Percentiles rank a stretch among this genome's conserved stretches.
Conservation (phyloP, 2,113 vertebrate species). For the Cathartes aura region DNA sequence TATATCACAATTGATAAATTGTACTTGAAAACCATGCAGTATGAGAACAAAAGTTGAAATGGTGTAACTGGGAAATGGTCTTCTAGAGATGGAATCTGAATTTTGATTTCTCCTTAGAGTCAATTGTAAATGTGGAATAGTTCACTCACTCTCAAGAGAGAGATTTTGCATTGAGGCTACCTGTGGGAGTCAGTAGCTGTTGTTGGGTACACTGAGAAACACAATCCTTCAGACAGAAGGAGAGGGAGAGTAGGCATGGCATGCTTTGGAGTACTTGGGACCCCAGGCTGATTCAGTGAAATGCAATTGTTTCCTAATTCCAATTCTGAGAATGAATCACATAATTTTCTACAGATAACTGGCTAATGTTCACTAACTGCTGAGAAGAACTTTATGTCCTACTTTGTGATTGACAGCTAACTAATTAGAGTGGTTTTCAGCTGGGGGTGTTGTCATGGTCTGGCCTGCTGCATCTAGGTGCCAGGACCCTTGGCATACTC, state of each 20-base stretch:
- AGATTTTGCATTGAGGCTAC: neutral
- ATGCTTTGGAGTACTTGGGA: neutral
- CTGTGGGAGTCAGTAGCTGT: neutral
- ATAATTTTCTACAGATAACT: neutral
- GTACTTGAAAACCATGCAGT: neutral
- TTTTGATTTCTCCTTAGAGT: neutral
- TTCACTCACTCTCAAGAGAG: neutral
- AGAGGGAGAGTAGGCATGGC: neutral
- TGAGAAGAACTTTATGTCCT: neutral
- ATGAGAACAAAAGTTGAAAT: neutral
- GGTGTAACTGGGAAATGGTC: neutral
- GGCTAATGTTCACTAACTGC: neutral
- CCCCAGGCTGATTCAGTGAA: neutral
- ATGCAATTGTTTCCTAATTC: neutral
- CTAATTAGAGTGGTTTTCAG: neutral
- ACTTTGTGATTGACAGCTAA: neutral
- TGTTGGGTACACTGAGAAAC: neutral
- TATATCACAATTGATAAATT: neutral
- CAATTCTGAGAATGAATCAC: neutral
- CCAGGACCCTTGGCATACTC: neutral
- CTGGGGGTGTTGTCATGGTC: neutral
- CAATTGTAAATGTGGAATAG: neutral
- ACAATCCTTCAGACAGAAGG: neutral
- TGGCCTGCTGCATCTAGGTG: neutral
- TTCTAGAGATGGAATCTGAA: neutral